Conservation (phyloP, 2,888 invertebrate species). For the Hemaris fuciformis region DNA sequence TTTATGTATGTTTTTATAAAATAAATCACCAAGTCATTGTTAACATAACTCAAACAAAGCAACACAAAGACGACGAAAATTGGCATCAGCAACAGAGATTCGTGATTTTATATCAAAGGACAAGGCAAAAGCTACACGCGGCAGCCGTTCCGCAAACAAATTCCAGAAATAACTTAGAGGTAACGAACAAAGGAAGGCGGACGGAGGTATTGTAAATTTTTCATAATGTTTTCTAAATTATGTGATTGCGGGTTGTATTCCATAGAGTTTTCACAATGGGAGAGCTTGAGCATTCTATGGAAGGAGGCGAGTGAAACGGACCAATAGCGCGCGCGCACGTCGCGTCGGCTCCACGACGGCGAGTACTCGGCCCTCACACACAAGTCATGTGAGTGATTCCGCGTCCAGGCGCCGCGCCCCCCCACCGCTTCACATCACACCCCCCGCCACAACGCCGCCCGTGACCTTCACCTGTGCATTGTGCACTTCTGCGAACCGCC, state of each 20-base stretch:
- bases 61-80: not conserved
- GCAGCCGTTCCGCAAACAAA: not conserved
- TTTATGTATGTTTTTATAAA: not conserved
- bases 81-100: not conserved
- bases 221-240: not conserved
- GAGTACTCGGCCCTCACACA: slow-evolving; percentile 33
- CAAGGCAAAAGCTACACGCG: not conserved
- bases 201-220: not conserved
- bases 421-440: not conserved
- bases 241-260: not conserved
- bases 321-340: slow-evolving; percentile 63
- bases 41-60: not conserved
- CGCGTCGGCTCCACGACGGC: slow-evolving; percentile 19
- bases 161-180: not conserved
- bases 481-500: slow-evolving; percentile 41
- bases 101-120: not conserved
- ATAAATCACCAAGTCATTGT: not conserved
- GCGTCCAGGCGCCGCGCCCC: slow-evolving; percentile 48
- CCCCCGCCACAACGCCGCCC: slow-evolving; percentile 39
- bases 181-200: not conserved
- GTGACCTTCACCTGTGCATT: slow-evolving; percentile 64
- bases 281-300: slow-evolving; percentile 31
- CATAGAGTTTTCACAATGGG: not conserved
- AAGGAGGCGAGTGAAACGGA: slow-evolving; percentile 41
- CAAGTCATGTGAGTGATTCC: slow-evolving; percentile 61